Conservation (phyloP, 2,797 vertebrate genomes). For the Sebastolobus altivelis region DNA sequence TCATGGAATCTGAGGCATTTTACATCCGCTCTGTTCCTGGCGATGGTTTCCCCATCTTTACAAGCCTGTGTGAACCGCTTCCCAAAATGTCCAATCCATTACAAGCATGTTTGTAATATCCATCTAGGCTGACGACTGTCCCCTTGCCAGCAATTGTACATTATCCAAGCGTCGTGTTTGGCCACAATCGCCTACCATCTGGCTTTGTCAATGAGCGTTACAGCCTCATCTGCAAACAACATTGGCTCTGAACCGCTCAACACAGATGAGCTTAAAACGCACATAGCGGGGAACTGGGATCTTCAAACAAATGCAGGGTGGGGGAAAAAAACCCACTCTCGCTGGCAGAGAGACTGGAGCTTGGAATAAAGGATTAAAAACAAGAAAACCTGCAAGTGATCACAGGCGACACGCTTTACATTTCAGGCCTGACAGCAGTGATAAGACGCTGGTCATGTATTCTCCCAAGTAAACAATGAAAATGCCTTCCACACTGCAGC, state of each 20-base stretch:
- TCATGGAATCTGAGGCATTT: slow-evolving; percentile 78
- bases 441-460: slow-evolving; percentile 79
- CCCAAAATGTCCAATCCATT: slow-evolving; percentile 85
- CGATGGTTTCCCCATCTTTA: slow-evolving; percentile 71
- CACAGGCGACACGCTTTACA: slow-evolving; percentile 74
- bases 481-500: slow-evolving; percentile 69
- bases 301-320: slow-evolving; percentile 72
- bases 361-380: slow-evolving; percentile 78
- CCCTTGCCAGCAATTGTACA: slow-evolving; percentile 83
- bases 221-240: slow-evolving; percentile 86
- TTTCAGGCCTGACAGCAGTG: slow-evolving; percentile 79
- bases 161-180: slow-evolving; percentile 86
- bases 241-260: slow-evolving; percentile 77
- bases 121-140: slow-evolving; percentile 81
- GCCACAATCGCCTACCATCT: slow-evolving; percentile 86
- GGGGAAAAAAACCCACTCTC: slow-evolving; percentile 32
- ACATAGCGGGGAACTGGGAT: slow-evolving; percentile 67
- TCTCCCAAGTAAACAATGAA: slow-evolving; percentile 79
- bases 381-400: slow-evolving; percentile 76
- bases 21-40: slow-evolving; percentile 76
- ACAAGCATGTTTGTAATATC: slow-evolving; percentile 86
- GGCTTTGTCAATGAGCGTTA: slow-evolving; percentile 83
- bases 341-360: slow-evolving; percentile 67
- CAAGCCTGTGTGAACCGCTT: slow-evolving; percentile 79
- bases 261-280: slow-evolving; percentile 81